Conservation (phyloP, 2,113 vertebrate species). For the Columba janthina region DNA sequence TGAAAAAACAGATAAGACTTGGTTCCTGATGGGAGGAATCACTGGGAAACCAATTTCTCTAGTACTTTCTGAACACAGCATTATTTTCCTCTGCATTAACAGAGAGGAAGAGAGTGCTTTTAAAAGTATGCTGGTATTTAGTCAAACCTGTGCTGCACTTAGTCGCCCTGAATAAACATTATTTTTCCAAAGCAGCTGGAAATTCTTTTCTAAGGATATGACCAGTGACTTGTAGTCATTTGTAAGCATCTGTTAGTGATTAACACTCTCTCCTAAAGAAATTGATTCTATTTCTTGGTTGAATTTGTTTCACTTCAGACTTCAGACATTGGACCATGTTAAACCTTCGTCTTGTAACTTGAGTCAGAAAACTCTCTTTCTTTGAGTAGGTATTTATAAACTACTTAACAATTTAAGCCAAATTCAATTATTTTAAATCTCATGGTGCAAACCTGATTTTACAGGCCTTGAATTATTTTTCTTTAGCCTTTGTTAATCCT, state of each 20-base stretch:
- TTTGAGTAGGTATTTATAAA: neutral
- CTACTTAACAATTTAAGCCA: neutral
- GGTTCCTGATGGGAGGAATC: neutral
- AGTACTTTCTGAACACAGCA: neutral
- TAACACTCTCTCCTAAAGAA: neutral
- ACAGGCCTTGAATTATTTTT: neutral
- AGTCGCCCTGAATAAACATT: neutral
- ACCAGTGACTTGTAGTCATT: accelerated
- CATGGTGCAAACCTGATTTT: neutral
- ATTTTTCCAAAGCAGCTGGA: neutral
- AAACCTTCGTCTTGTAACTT: neutral
- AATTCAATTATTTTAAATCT: neutral
- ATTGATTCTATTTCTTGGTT: neutral
- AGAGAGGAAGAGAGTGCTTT: neutral
- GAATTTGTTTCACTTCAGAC: neutral
- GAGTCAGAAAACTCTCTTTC: neutral
- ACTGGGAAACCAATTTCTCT: neutral
- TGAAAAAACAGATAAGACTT: neutral
- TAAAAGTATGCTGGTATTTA: neutral
- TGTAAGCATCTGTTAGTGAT: neutral
- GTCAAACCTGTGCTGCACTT: neutral
- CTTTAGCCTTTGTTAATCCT: neutral
- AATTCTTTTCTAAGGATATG: neutral
- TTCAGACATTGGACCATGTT: neutral
- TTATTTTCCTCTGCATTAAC: neutral